Evolutionary conservation across 2,888 invertebrate species (phyloP), one percentile per base, ranked within the genome.

Genomic region (Fragum whitleyi): DNA sequence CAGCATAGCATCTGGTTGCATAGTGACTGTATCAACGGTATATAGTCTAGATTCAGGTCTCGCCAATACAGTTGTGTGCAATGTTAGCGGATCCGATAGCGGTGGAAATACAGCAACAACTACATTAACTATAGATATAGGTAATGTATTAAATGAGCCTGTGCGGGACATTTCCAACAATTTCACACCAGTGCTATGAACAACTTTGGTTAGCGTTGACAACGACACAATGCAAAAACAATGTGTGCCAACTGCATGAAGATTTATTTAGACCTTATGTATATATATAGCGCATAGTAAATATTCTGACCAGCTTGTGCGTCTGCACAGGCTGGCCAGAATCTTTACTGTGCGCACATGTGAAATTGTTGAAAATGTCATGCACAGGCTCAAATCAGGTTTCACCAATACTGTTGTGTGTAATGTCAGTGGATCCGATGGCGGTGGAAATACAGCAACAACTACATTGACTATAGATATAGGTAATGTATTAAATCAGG

Each of bases 21-120:
- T 51, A 5, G 47, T 78, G 11, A 73, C 42, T 0, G 68, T 78
- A 23, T 32, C 67, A 23, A 55, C 73, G 23, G 68, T 68, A 23
- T 78, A 78, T 61, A 73, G 73, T 39, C 55, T 74, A 32, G 79
- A 79, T 51, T 59, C 70, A 3, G 79, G 79, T 2, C 36, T 70
- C 19, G 29, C 61, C 28, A 62, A 39, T 28, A 55, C 69, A 6
- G 70, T 79, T 23, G 36, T 39, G 19, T 79, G 79, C 47, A n/a
- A 42, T 7, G 73, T 77, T 1, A 67, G 23, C 9, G 77, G 55
- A 5, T n/a, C 29, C 14, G 77, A 77, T 39, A 42, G 29, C 0
- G 77, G 77, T 16, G 29, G 42, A 23, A 29, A 57, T 42, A 61
- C 69, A 2, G 69, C 47, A 6, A 76, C 59, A 11, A 36, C 76